These are phyloP conservation scores for Spilosoma lubricipeda DNA, from an alignment of 2,888 invertebrate genomes.

Conservation along the genomic window DNA sequence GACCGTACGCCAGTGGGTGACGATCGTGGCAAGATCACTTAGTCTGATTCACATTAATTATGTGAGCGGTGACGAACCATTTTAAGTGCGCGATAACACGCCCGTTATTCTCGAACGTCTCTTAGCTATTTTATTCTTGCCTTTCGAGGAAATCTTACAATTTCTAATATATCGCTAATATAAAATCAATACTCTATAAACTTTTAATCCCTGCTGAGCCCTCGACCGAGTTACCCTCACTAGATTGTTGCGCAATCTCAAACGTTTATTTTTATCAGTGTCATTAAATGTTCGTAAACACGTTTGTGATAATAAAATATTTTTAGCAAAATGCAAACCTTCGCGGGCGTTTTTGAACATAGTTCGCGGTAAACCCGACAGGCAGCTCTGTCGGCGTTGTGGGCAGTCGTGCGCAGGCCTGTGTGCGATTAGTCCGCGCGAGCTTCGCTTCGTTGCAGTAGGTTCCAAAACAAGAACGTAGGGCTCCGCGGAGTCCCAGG, in stretches of 20 bases:
- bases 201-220: constrained; percentile 38
- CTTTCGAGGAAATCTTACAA: constrained; percentile 48
- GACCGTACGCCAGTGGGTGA: constrained; percentile 64
- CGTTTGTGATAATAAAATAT: constrained; percentile 24
- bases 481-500: constrained; percentile 62
- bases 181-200: constrained; percentile 75
- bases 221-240: constrained; percentile 18
- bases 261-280: constrained; percentile 16
- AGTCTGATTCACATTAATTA: constrained; percentile 82
- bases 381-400: constrained; percentile 55
- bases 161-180: constrained; percentile 60
- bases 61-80: constrained; percentile 82
- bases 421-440: constrained; percentile 68
- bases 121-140: constrained; percentile 49
- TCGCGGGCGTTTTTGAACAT: constrained; percentile 77
- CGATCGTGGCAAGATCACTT: constrained; percentile 65
- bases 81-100: constrained; percentile 81
- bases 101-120: constrained; percentile 59
- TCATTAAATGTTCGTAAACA: constrained; percentile 12
- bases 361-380: constrained; percentile 52
- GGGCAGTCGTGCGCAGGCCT: constrained; percentile 67
- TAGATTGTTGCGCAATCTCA: constrained; percentile 18
- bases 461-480: constrained; percentile 67
- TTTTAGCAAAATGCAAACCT: constrained; percentile 54
- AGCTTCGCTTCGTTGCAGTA: constrained; percentile 74